phyloP scores from a whole-genome alignment of 2,113 vertebrate genomes.

The Petrocephalus microphthalmus region DNA sequence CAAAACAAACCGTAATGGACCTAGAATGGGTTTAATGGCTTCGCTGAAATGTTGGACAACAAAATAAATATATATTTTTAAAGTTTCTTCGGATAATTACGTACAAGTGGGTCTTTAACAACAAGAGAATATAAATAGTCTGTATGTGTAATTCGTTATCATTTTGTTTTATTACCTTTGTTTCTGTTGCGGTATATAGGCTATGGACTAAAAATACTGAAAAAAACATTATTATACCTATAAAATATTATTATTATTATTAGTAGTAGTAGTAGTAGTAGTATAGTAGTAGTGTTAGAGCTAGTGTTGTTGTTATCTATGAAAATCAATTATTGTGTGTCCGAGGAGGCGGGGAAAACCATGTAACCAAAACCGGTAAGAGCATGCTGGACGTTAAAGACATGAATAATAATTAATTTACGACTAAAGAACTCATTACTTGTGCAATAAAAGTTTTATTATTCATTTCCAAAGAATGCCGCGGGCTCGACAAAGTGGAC shows the following conservation, averaged over 20 bases:
- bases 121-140: background rate
- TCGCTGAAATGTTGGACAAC: background rate
- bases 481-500: conserved; percentile 65
- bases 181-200: too few species aligned
- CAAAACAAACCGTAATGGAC: background rate
- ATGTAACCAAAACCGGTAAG: background rate
- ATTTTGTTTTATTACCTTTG: too few species aligned
- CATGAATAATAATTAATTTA: conserved; percentile 61
- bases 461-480: conserved; percentile 84
- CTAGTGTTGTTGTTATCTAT: background rate
- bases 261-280: too few species aligned
- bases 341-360: background rate
- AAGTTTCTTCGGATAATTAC: background rate
- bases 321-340: background rate
- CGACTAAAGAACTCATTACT: conserved; percentile 63
- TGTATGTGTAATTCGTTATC: too few species aligned
- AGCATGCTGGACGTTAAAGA: conserved; percentile 50
- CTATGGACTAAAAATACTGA: too few species aligned
- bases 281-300: background rate
- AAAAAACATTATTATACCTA: background rate
- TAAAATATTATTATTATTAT: background rate
- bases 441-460: conserved; percentile 89
- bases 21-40: background rate
- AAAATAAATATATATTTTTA: background rate
- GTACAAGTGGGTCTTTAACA: background rate